These are phyloP conservation scores for Equus przewalskii DNA, from an alignment of 2,113 vertebrate genomes.

Conservation along the genomic window DNA sequence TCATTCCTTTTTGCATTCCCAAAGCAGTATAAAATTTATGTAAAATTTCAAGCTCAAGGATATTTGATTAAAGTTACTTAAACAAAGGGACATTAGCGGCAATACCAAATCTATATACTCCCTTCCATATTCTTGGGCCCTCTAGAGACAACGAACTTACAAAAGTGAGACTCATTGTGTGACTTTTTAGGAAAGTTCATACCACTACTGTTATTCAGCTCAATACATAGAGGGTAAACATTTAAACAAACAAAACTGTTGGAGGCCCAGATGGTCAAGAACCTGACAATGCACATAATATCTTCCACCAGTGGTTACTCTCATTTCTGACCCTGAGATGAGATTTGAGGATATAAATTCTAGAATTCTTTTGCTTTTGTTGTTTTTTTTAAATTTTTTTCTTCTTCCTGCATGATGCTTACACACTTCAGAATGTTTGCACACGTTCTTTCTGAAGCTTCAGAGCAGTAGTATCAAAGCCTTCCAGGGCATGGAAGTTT, in stretches of 20 bases:
- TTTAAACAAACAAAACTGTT: not conserved
- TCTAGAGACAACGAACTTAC: not conserved
- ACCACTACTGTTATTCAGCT: not conserved
- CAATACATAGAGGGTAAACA: not conserved
- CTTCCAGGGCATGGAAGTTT: constrained; percentile 12
- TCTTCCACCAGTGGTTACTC: not conserved
- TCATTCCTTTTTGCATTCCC: constrained; percentile 45
- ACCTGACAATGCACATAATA: not conserved
- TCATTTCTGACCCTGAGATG: constrained; percentile 57
- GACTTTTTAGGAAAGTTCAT: not conserved
- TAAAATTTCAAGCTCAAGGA: not conserved
- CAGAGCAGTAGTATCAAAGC: constrained; percentile 43
- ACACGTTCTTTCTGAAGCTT: constrained; percentile 21
- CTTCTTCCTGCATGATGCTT: not conserved
- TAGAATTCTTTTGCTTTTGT: not conserved
- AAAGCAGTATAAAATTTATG: not conserved
- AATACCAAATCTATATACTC: not conserved
- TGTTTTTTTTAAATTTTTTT: not conserved
- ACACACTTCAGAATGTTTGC: not conserved
- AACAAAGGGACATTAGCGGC: not conserved
- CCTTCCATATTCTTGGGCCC: not conserved
- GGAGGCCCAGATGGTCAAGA: not conserved
- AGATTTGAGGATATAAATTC: constrained; percentile 31
- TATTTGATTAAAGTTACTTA: constrained; percentile 33
- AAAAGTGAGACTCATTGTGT: not conserved